phyloP scores from a whole-genome alignment of 1,140 invertebrate genomes.

The Aphelenchoides fujianensis region DNA sequence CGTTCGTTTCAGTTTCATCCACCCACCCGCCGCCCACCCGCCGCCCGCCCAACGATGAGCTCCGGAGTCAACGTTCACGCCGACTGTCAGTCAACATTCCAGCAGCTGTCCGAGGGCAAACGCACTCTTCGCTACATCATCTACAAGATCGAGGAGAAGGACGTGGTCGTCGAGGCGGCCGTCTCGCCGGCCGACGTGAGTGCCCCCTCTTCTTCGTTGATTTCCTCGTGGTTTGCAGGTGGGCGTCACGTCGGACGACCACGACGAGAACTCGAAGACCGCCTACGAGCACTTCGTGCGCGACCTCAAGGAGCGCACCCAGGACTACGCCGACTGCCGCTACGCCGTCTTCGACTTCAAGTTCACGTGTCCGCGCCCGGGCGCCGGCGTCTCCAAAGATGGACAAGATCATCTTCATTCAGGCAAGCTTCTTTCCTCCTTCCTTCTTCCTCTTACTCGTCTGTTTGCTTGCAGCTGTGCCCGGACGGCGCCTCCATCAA shows the following conservation, averaged over 20 bases:
- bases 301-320: slow-evolving; percentile 57
- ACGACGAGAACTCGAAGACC: slow-evolving; percentile 61
- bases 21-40: too few species aligned
- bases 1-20: too few species aligned
- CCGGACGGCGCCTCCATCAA: slow-evolving; percentile 63
- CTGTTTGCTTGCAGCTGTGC: slow-evolving; percentile 50
- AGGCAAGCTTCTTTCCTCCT: slow-evolving; percentile 40
- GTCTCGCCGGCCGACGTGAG: slow-evolving; percentile 54
- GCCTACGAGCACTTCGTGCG: slow-evolving; percentile 61
- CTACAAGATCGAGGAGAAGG: slow-evolving; percentile 59
- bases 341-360: slow-evolving; percentile 63
- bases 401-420: slow-evolving; percentile 62
- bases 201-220: background rate
- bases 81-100: slow-evolving; percentile 51
- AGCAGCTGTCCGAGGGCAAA: slow-evolving; percentile 52
- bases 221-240: slow-evolving; percentile 27
- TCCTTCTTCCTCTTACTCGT: background rate
- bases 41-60: slow-evolving; percentile 39
- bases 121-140: slow-evolving; percentile 53
- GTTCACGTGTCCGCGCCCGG: slow-evolving; percentile 56
- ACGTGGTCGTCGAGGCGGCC: slow-evolving; percentile 58
- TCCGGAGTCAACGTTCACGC: slow-evolving; percentile 52
- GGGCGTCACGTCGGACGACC: slow-evolving; percentile 18
- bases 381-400: slow-evolving; percentile 61
- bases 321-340: slow-evolving; percentile 57